phyloP scores from a whole-genome alignment of 2,113 vertebrate genomes.

The Bubo blakistoni region DNA sequence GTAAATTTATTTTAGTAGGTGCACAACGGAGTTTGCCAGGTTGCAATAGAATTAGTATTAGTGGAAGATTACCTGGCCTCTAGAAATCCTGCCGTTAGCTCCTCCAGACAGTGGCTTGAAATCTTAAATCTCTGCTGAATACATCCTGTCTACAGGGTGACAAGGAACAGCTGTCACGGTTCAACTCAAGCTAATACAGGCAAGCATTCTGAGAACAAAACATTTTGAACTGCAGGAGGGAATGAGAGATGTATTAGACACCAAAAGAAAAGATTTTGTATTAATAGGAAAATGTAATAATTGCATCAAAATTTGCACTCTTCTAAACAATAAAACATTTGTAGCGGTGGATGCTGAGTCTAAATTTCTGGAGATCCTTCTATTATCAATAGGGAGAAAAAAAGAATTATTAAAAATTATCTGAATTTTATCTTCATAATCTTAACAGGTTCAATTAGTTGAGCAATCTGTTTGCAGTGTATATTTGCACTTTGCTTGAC shows the following conservation, averaged over 20 bases:
- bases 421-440: background rate
- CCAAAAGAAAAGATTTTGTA: background rate
- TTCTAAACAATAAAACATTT: background rate
- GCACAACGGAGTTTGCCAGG: background rate
- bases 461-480: background rate
- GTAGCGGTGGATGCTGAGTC: background rate
- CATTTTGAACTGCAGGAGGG: background rate
- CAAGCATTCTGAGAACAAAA: background rate
- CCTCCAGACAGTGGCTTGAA: background rate
- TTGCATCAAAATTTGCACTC: background rate
- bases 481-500: background rate
- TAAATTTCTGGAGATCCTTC: background rate
- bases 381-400: background rate
- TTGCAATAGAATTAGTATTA: slow-evolving; percentile 6
- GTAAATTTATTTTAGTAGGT: background rate
- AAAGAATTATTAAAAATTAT: background rate
- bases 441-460: background rate
- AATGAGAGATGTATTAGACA: background rate
- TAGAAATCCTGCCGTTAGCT: slow-evolving; percentile 28
- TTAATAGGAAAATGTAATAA: background rate
- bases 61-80: slow-evolving; percentile 32
- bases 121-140: background rate
- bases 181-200: background rate
- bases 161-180: slow-evolving; percentile 19
- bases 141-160: background rate